A percentile compares a stretch with the other conserved stretches of the same genome.
Evolutionary conservation across 2,113 vertebrate genomes (phyloP).

Genomic region (Prietella phreatophila): DNA sequence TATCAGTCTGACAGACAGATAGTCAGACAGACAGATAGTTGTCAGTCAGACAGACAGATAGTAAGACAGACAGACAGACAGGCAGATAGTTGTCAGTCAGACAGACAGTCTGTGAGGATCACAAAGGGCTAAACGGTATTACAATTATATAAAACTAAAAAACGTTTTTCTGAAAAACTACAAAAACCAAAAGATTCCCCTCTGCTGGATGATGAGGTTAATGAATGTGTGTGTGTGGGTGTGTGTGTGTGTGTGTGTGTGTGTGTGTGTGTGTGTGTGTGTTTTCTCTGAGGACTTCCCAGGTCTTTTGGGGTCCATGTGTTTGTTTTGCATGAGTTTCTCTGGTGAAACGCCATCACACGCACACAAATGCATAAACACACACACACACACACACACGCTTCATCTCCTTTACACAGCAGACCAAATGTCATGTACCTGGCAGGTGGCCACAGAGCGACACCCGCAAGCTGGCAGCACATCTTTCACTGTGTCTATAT

Average conservation of each 20-base stretch:
- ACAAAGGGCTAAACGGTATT: not conserved
- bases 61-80: too few species aligned
- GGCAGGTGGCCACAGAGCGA: not conserved
- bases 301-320: not conserved
- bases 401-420: slow-evolving; percentile 19
- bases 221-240: not conserved
- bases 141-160: not conserved
- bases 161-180: not conserved
- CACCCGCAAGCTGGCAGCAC: slow-evolving; percentile 26
- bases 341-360: slow-evolving; percentile 18
- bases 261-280: slow-evolving; percentile 14
- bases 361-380: slow-evolving; percentile 9
- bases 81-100: too few species aligned
- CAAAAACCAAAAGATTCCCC: not conserved
- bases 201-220: not conserved
- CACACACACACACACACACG: not conserved
- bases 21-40: too few species aligned
- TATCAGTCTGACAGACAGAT: too few species aligned
- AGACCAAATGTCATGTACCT: slow-evolving; percentile 27
- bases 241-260: too few species aligned
- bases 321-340: slow-evolving; percentile 12
- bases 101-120: not conserved
- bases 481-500: not conserved
- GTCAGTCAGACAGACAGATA: too few species aligned
- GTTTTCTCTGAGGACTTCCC: slow-evolving; percentile 37